Conservation (phyloP, 2,113 vertebrate species). For the Bothrops jararaca region DNA sequence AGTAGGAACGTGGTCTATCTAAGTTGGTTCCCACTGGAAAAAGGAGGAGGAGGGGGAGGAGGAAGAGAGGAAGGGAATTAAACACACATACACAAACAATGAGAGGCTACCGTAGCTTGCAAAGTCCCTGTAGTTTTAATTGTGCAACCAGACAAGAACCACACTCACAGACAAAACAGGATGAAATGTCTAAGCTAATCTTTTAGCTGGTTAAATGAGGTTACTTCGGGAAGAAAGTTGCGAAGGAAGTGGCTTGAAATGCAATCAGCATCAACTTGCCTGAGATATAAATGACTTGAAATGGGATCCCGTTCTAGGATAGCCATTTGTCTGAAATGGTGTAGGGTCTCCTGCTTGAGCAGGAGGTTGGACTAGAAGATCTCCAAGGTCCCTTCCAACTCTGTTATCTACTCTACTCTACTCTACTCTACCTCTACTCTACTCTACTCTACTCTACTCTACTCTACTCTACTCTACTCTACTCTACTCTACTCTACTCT, state of each 20-base stretch:
- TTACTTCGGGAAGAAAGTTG: slow-evolving; percentile 10
- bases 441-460: too few relatives aligned
- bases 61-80: background rate
- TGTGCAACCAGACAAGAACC: slow-evolving; percentile 12
- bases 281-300: slow-evolving; percentile 25
- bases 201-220: slow-evolving; percentile 3
- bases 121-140: background rate
- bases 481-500: background rate
- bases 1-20: background rate
- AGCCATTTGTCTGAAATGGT: too few relatives aligned
- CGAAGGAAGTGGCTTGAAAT: slow-evolving; percentile 4
- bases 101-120: background rate
- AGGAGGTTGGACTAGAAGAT: too few relatives aligned
- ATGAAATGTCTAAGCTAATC: slow-evolving; percentile 33
- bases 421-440: background rate
- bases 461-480: too few relatives aligned
- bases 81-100: background rate
- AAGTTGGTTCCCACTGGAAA: background rate
- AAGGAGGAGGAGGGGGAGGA: background rate
- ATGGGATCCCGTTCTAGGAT: background rate
- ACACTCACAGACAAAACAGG: background rate
- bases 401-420: background rate
- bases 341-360: too few relatives aligned
- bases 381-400: background rate
- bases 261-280: slow-evolving; percentile 36